A percentile compares a stretch with the other conserved stretches of the same genome.
phyloP scores from a whole-genome alignment of 2,888 invertebrate genomes.

The Eupeodes luniger region DNA sequence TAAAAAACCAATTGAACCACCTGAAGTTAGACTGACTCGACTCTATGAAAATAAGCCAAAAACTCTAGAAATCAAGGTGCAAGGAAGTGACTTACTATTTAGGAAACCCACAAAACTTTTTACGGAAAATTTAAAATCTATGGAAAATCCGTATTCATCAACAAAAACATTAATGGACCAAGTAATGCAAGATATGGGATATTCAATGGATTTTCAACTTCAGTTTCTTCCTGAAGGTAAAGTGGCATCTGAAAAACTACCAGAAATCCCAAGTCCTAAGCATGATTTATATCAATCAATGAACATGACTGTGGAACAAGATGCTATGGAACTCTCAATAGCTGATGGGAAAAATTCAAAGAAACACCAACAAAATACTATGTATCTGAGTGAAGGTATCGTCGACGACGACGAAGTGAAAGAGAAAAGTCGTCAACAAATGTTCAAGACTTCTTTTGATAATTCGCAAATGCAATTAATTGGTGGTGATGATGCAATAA shows the following conservation, averaged over 20 bases:
- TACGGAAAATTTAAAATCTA: neutral
- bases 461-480: neutral
- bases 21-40: neutral
- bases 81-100: neutral
- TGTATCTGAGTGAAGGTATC: conserved; percentile 7
- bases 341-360: neutral
- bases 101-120: conserved; percentile 7
- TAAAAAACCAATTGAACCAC: neutral
- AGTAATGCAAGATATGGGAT: conserved; percentile 16
- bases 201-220: conserved; percentile 18
- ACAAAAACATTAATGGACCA: conserved; percentile 4
- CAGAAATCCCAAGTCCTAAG: neutral
- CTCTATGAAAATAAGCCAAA: neutral
- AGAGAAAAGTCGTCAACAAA: neutral
- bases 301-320: neutral
- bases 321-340: conserved; percentile 9
- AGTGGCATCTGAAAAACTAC: neutral
- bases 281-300: neutral
- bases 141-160: neutral
- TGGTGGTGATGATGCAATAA: neutral
- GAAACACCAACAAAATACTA: conserved; percentile 10
- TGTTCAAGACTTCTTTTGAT: neutral
- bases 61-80: neutral
- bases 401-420: neutral
- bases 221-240: neutral